phyloP scores from a whole-genome alignment of 2,888 invertebrate species.

The Esperia sulphurella region DNA sequence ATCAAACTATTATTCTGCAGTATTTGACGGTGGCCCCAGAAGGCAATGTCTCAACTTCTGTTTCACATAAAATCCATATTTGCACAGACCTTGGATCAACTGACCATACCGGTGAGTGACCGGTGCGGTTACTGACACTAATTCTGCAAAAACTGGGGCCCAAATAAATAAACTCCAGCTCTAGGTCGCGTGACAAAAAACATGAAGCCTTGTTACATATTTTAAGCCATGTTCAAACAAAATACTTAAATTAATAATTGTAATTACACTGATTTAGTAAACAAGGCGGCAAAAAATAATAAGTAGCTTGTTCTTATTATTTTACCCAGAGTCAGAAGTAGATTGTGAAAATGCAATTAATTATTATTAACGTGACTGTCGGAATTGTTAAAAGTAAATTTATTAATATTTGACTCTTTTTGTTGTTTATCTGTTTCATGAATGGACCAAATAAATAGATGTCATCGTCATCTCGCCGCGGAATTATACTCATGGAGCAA shows the following conservation, averaged over 20 bases:
- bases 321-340: neutral
- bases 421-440: conserved; percentile 2
- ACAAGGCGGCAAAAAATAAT: too few relatives aligned
- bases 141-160: conserved; percentile 36
- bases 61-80: conserved; percentile 26
- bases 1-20: too few relatives aligned
- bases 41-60: conserved; percentile 3
- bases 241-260: too few relatives aligned
- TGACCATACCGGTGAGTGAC: conserved; percentile 64
- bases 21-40: conserved; percentile 2
- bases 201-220: neutral
- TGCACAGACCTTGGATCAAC: conserved; percentile 48
- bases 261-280: too few relatives aligned
- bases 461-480: conserved; percentile 7
- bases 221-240: too few relatives aligned
- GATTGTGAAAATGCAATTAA: neutral
- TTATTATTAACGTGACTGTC: neutral
- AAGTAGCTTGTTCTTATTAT: too few relatives aligned
- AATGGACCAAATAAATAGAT: conserved; percentile 7
- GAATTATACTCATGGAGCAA: conserved; percentile 9
- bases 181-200: conserved; percentile 18
- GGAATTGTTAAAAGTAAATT: neutral
- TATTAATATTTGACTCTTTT: neutral
- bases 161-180: conserved; percentile 26
- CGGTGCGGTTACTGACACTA: conserved; percentile 60